These are phyloP conservation scores for Agapornis roseicollis DNA, from an alignment of 2,113 vertebrate species.

Conservation along the genomic window DNA sequence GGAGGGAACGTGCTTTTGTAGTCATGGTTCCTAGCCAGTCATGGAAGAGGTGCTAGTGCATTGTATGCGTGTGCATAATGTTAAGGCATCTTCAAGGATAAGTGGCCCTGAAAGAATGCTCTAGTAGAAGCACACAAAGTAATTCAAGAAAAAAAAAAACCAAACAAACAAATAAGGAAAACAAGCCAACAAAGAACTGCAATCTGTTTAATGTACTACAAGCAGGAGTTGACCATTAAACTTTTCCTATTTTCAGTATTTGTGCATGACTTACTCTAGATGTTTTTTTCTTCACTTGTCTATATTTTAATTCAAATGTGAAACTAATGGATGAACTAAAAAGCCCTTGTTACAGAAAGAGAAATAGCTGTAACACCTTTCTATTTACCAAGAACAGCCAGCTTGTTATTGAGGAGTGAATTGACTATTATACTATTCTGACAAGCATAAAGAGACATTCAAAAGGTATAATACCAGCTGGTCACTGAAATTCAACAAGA, in stretches of 20 bases:
- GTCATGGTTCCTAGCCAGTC: not conserved
- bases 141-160: not conserved
- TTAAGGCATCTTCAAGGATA: not conserved
- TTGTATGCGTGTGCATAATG: not conserved
- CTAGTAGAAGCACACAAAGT: not conserved
- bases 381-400: slow-evolving; percentile 6
- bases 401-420: not conserved
- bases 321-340: not conserved
- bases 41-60: not conserved
- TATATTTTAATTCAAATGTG: not conserved
- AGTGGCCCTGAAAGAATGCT: not conserved
- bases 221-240: not conserved
- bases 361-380: not conserved
- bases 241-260: not conserved
- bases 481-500: not conserved
- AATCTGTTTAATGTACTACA: not conserved
- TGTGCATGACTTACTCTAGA: not conserved
- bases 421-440: not conserved
- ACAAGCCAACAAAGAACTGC: not conserved
- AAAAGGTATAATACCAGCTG: slow-evolving; percentile 36
- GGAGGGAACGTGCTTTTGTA: not conserved
- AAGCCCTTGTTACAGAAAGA: not conserved
- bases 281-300: not conserved
- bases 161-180: not conserved
- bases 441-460: slow-evolving; percentile 8